Percentiles rank a stretch among this genome's conserved stretches.
These are phyloP conservation scores for Scolopax rusticola DNA, from an alignment of 2,797 vertebrate genomes.

Conservation along the genomic window DNA sequence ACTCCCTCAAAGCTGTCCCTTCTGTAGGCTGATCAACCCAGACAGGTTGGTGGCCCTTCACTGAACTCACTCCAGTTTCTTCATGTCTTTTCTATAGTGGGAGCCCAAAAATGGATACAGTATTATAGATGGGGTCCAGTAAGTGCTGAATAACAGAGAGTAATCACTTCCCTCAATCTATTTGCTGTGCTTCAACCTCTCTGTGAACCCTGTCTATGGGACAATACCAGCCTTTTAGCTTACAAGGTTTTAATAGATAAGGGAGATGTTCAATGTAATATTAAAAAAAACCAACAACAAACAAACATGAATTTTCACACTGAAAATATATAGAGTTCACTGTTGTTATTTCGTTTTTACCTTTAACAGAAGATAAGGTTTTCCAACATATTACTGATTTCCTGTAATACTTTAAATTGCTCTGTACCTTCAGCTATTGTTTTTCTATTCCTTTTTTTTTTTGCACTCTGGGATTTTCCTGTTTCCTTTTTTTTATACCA, in stretches of 20 bases:
- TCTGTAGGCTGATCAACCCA: neutral
- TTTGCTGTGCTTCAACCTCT: neutral
- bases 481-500: neutral
- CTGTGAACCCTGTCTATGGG: neutral
- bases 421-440: neutral
- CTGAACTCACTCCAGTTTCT: neutral
- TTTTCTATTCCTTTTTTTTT: too few relatives aligned
- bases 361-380: neutral
- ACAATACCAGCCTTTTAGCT: neutral
- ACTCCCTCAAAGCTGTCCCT: accelerated
- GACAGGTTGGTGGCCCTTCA: neutral
- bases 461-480: neutral
- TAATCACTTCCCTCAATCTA: neutral
- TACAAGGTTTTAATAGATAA: neutral
- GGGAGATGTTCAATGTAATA: neutral
- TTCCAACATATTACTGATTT: neutral
- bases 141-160: neutral
- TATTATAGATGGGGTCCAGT: neutral
- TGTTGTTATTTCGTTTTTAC: neutral
- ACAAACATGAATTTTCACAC: neutral
- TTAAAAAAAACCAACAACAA: neutral
- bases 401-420: neutral
- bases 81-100: neutral
- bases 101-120: neutral
- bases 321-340: neutral